Percentiles rank a stretch among this genome's conserved stretches.
Conservation (phyloP, 1,140 invertebrate genomes). For the Drosophila lini region DNA sequence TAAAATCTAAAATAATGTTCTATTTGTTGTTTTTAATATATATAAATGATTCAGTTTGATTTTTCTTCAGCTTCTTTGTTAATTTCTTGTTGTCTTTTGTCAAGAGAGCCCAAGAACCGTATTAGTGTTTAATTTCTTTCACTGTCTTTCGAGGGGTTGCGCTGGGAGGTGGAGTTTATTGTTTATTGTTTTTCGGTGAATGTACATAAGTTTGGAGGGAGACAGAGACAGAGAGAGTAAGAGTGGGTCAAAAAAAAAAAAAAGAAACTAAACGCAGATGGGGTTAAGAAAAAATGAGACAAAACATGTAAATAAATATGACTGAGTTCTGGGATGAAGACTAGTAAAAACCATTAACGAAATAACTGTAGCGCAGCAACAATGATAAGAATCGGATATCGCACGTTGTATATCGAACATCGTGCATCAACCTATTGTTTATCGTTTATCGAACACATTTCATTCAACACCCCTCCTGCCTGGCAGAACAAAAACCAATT, state of each 20-base stretch:
- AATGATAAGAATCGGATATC: conserved; percentile 44
- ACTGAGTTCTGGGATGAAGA: conserved; percentile 30
- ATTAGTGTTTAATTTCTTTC: conserved; percentile 61
- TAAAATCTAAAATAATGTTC: conserved; percentile 20
- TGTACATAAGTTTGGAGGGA: conserved; percentile 41
- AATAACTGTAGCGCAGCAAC: conserved; percentile 53
- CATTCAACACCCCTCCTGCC: conserved; percentile 84
- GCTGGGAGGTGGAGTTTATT: conserved; percentile 21
- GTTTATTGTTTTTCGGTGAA: conserved; percentile 32
- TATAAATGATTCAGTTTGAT: conserved; percentile 51
- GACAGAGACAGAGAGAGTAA: conserved; percentile 1
- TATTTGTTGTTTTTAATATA: conserved; percentile 26
- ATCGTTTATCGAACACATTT: conserved; percentile 63
- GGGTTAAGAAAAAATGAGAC: conserved; percentile 53
- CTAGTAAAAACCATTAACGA: conserved; percentile 26
- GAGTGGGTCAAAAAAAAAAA: conserved; percentile 19
- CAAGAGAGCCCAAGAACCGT: conserved; percentile 58
- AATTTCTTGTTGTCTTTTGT: conserved; percentile 21
- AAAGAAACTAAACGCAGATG: conserved; percentile 27
- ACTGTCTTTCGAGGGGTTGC: conserved; percentile 21
- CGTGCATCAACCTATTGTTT: conserved; percentile 16
- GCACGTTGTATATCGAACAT: conserved; percentile 25
- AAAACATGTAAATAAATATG: conserved; percentile 34
- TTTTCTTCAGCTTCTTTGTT: conserved; percentile 41
- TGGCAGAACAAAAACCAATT: conserved; percentile 35